phyloP scores from a whole-genome alignment of 2,797 vertebrate species.

The Anas bahamensis region DNA sequence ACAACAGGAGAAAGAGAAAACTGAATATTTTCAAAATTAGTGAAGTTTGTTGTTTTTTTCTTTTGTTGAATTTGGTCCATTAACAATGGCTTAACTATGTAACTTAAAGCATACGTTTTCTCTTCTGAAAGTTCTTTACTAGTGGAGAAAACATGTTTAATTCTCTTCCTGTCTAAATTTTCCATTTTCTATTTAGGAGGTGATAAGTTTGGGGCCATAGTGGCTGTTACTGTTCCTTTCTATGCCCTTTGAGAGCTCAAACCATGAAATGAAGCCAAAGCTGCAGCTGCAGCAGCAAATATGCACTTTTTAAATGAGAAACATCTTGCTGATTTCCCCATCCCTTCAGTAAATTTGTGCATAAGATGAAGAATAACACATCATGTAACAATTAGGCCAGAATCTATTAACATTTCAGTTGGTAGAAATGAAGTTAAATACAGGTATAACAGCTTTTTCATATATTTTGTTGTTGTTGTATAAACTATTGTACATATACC shows the following conservation, averaged over 20 bases:
- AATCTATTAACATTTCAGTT: neutral
- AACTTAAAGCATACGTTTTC: neutral
- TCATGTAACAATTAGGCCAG: neutral
- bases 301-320: slow-evolving; percentile 27
- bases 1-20: neutral
- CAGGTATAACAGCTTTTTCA: neutral
- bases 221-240: slow-evolving; percentile 29
- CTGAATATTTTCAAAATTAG: neutral
- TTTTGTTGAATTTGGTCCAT: neutral
- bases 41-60: neutral
- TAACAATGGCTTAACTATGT: neutral
- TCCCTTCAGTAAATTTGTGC: neutral
- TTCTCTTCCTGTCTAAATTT: slow-evolving; percentile 29
- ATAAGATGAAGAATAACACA: neutral
- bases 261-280: slow-evolving; percentile 41
- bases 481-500: neutral
- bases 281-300: slow-evolving; percentile 63
- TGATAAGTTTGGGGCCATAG: slow-evolving; percentile 43
- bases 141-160: neutral
- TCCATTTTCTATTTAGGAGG: slow-evolving; percentile 42
- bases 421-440: neutral
- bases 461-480: too few relatives aligned
- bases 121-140: neutral
- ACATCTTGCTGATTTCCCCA: slow-evolving; percentile 48
- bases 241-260: slow-evolving; percentile 31